phyloP scores from a whole-genome alignment of 2,113 vertebrate genomes.

The Cynocephalus volans region DNA sequence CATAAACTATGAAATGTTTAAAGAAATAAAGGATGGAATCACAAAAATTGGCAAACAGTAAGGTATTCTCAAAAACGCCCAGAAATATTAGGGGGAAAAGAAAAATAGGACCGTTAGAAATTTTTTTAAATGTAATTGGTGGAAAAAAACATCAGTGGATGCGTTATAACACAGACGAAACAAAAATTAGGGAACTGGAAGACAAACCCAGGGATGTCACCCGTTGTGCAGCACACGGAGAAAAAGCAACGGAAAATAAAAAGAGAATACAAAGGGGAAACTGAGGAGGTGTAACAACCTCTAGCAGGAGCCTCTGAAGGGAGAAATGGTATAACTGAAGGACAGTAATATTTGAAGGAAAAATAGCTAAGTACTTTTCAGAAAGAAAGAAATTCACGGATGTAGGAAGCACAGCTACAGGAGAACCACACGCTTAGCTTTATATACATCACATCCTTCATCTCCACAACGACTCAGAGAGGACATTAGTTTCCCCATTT shows the following conservation, averaged over 20 bases:
- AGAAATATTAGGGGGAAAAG: background rate
- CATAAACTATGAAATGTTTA: background rate
- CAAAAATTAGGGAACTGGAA: background rate
- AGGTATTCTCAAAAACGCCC: background rate
- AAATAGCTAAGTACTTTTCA: background rate
- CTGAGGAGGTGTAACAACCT: background rate
- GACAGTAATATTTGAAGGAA: background rate
- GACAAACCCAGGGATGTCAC: background rate
- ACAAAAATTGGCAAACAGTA: background rate
- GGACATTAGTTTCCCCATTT: background rate
- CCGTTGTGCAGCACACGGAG: rapidly evolving
- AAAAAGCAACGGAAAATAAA: background rate
- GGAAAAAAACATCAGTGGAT: background rate
- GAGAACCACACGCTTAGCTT: background rate
- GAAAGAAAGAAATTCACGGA: background rate
- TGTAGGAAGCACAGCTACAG: background rate
- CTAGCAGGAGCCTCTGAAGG: background rate
- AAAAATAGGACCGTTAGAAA: background rate
- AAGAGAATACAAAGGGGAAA: no score
- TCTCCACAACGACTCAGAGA: background rate
- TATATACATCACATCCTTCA: background rate
- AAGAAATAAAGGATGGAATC: background rate
- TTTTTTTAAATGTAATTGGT: background rate
- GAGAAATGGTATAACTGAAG: background rate
- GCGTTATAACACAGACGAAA: background rate